Evolutionary conservation across 2,113 vertebrate genomes (phyloP).

Genomic region (Ptilorrhoa leucosticta): DNA sequence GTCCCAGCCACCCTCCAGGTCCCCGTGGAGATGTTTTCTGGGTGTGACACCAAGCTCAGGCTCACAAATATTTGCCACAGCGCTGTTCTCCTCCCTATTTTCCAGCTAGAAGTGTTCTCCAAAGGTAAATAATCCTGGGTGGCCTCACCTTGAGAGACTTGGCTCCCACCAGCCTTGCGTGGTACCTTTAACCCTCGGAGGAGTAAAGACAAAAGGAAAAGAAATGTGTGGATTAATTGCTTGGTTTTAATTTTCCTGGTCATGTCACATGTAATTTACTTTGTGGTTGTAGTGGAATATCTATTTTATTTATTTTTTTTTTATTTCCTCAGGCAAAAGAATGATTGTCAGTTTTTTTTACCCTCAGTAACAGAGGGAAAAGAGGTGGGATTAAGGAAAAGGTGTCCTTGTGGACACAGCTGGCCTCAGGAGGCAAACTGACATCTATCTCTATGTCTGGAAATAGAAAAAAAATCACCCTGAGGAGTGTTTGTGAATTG

Average conservation of each 20-base stretch:
- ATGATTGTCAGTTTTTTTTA: slow-evolving; percentile 62
- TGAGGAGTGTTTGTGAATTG: slow-evolving; percentile 61
- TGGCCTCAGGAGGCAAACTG: slow-evolving; percentile 29
- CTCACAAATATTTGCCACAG: neutral
- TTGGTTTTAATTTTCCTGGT: slow-evolving; percentile 28
- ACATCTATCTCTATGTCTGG: slow-evolving; percentile 71
- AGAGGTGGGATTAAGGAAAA: neutral
- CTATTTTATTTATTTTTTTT: slow-evolving; percentile 31
- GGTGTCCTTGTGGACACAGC: neutral
- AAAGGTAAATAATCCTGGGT: neutral
- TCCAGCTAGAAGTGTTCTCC: neutral
- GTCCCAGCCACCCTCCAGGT: neutral
- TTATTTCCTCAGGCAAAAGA: slow-evolving; percentile 69
- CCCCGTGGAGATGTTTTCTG: neutral
- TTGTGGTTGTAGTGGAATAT: slow-evolving; percentile 43
- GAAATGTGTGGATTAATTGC: slow-evolving; percentile 14
- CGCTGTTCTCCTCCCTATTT: neutral
- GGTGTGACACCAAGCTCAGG: neutral
- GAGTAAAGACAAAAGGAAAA: slow-evolving; percentile 56
- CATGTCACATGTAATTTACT: slow-evolving; percentile 31
- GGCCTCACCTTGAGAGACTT: neutral
- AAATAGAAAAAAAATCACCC: slow-evolving; percentile 53
- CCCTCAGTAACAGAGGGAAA: neutral
- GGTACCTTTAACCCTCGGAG: neutral
- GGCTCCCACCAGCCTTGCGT: slow-evolving; percentile 4